Conservation (phyloP, 2,888 invertebrate species). For the Baccha elongata region DNA sequence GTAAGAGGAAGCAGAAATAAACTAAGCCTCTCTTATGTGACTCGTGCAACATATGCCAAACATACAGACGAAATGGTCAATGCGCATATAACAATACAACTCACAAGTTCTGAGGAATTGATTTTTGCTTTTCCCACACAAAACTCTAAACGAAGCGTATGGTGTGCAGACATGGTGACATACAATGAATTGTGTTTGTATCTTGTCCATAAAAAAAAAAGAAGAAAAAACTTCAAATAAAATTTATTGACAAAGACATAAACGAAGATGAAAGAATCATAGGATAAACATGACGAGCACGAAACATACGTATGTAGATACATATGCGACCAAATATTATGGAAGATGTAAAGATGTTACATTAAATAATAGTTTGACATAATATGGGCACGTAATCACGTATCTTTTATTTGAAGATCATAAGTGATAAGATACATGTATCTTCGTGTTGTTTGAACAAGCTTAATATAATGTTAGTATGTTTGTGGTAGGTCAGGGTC, state of each 20-base stretch:
- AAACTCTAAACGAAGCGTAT: background rate
- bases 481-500: background rate
- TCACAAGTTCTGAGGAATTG: conserved; percentile 50
- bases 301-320: conserved; percentile 25
- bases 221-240: conserved; percentile 46
- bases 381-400: conserved; percentile 65
- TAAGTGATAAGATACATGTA: conserved; percentile 18
- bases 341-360: conserved; percentile 31
- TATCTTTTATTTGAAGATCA: conserved; percentile 36
- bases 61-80: conserved; percentile 31
- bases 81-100: background rate
- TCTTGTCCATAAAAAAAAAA: conserved; percentile 63
- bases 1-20: background rate
- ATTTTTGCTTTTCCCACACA: conserved; percentile 24
- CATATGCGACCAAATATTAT: background rate
- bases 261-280: background rate
- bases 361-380: conserved; percentile 34
- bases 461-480: background rate
- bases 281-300: conserved; percentile 10
- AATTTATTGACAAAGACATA: conserved; percentile 46
- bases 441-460: background rate
- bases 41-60: conserved; percentile 55
- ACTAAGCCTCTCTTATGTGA: conserved; percentile 10
- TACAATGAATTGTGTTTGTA: conserved; percentile 53
- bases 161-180: background rate